Conservation (phyloP, 1,140 invertebrate genomes). For the Drosophila ogumai region DNA sequence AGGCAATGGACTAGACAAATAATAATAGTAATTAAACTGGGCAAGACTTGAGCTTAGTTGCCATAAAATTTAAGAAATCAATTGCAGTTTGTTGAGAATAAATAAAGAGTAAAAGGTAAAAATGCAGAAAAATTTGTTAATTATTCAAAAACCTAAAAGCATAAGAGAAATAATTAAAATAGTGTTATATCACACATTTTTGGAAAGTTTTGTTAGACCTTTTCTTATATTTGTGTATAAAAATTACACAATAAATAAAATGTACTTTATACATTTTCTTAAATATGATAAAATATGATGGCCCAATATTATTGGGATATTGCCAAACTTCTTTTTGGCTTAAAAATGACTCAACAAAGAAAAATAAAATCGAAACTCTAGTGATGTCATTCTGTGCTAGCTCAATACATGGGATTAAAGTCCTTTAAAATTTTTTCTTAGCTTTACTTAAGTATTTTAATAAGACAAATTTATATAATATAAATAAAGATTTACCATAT, state of each 20-base stretch:
- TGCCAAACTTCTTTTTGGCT: conserved; percentile 23
- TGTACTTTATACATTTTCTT: no score
- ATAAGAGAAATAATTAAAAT: neutral
- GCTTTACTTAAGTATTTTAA: no score
- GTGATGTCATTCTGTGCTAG: conserved; percentile 7
- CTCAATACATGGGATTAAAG: neutral
- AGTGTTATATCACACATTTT: neutral
- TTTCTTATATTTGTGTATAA: neutral
- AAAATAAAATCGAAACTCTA: conserved; percentile 19
- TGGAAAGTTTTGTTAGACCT: neutral
- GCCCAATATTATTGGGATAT: no score
- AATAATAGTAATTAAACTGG: neutral
- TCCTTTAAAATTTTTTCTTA: no score
- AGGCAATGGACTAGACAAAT: neutral
- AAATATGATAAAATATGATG: neutral
- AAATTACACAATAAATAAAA: no score
- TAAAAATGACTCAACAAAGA: neutral
- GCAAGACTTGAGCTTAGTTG: neutral
- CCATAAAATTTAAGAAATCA: neutral
- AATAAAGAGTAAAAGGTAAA: neutral
- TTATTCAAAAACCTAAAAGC: neutral
- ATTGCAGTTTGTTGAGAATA: neutral
- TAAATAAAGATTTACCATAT: no score
- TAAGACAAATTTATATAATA: no score
- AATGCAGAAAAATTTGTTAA: neutral